These are phyloP conservation scores for Cheirogaleus major DNA, from an alignment of 2,797 vertebrate species.

Conservation along the genomic window DNA sequence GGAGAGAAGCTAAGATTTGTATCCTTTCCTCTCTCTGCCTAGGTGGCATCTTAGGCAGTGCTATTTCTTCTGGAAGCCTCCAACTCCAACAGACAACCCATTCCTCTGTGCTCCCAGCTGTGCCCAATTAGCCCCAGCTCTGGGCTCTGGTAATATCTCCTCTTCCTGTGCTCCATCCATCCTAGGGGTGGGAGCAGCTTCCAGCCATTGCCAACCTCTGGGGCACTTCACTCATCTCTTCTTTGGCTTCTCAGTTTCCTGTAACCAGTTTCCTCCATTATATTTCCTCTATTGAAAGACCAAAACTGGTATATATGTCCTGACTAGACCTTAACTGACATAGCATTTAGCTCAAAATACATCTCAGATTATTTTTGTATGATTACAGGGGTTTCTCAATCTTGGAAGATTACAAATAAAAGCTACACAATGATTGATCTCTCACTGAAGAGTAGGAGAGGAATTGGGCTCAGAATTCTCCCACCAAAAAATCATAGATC, in stretches of 20 bases:
- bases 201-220: background rate
- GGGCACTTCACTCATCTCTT: background rate
- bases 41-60: background rate
- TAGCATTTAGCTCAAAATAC: constrained; percentile 24
- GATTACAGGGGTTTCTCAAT: background rate
- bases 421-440: background rate
- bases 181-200: background rate
- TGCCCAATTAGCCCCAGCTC: background rate
- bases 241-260: background rate
- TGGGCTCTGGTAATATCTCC: background rate
- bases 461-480: constrained; percentile 42
- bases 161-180: no score
- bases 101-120: background rate
- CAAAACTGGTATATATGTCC: background rate
- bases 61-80: background rate
- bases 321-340: background rate
- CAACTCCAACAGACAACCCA: background rate
- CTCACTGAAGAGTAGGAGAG: background rate
- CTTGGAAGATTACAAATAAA: constrained; percentile 55
- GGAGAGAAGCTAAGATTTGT: background rate
- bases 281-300: background rate
- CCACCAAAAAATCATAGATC: background rate
- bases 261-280: background rate
- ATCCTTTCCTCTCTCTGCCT: background rate
- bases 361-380: constrained; percentile 34